Conservation (phyloP, 2,113 vertebrate genomes). For the Balaeniceps rex region DNA sequence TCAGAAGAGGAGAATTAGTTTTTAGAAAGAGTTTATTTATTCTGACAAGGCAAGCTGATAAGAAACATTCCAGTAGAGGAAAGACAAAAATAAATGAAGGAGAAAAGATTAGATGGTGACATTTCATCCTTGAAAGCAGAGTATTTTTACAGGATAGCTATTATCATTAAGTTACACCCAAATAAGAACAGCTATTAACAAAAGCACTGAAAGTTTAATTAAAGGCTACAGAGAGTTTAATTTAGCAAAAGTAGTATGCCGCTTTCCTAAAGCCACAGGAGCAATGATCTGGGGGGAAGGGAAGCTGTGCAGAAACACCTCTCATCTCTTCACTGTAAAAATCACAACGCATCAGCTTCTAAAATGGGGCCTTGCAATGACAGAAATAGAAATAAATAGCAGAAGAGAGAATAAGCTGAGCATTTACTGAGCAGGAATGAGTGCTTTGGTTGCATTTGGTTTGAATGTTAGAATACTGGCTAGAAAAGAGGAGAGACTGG, state of each 20-base stretch:
- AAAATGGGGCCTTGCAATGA: not conserved
- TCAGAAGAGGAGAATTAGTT: not conserved
- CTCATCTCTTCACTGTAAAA: not conserved
- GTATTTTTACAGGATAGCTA: not conserved
- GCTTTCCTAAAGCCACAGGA: not conserved
- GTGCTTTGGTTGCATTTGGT: not conserved
- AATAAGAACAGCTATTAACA: not conserved
- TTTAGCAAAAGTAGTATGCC: not conserved
- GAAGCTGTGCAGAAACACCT: not conserved
- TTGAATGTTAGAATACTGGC: not conserved
- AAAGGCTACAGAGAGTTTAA: not conserved
- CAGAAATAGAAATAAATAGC: slow-evolving; percentile 1
- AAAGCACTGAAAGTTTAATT: slow-evolving; percentile 32
- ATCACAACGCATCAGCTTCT: not conserved
- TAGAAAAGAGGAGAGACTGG: not conserved
- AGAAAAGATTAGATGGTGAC: not conserved
- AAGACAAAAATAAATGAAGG: slow-evolving; percentile 1
- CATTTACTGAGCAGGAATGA: not conserved
- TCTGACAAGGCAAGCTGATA: slow-evolving; percentile 43
- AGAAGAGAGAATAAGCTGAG: not conserved
- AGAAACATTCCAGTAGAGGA: slow-evolving; percentile 1
- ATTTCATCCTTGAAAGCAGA: not conserved
- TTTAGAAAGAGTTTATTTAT: slow-evolving; percentile 19
- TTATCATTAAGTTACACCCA: slow-evolving; percentile 35
- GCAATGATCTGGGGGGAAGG: not conserved